Evolutionary conservation across 2,888 invertebrate genomes (phyloP), one percentile per base, ranked within the genome.

Genomic region (Eupithecia pulchellata): DNA sequence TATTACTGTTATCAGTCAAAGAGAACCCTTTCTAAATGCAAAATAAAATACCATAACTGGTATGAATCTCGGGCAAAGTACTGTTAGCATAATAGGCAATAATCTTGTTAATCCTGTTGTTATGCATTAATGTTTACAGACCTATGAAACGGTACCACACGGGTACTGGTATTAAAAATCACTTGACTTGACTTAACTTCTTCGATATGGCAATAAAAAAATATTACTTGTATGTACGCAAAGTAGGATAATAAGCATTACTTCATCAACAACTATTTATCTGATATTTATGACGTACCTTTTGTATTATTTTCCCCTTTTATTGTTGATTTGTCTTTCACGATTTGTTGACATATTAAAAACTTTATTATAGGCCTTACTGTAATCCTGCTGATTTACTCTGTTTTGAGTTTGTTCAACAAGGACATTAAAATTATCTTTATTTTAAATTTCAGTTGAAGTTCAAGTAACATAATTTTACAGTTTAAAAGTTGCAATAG

Each of bases 41-140:
- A 78, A 79, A 78, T 75, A 78, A 79, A 78, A 78, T 72, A 72
- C 72, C 76, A 71, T 71, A 77, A 78, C 79, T 76, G 68, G 77
- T 70, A 75, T 71, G 70, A 79, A 75, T 71, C 77, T 78, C 79
- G 80, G 78, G 32, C 78, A 73, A 47, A 72, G 74, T 69, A 81
- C 77, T 64, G 77, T 77, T 77, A 75, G 63, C 34, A 65, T 76
- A 73, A 73, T 66, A 61, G 61, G 61, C 61, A 65, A 62, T 17
- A 9, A 65, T 66, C 57, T 62, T 36, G 42, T 67, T 67, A 20
- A 65, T 60, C 29, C 17, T 30, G 27, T 29, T 36, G 52, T 60
- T 65, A 32, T 29, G 36, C 0, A 61, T 32, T 61, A 61, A 61
- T 60, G 32, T 20, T 30, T 60, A n/a, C 30, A 29, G 29, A 32